Evolutionary conservation across 2,113 vertebrate species (phyloP).

Genomic region (Colossoma macropomum): DNA sequence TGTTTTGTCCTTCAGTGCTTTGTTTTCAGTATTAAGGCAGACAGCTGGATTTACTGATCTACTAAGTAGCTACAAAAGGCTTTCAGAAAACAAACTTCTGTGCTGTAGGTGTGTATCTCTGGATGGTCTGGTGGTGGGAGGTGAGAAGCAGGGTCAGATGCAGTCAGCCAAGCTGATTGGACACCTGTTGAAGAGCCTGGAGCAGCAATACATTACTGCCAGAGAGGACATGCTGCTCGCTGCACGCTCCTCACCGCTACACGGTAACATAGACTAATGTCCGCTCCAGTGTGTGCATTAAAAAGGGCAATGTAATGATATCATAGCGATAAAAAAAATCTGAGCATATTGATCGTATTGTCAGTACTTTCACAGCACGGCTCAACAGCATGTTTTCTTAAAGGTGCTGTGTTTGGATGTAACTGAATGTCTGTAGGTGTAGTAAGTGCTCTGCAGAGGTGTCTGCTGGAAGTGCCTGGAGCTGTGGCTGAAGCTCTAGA

Average conservation of each 20-base stretch:
- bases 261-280: slow-evolving; percentile 71
- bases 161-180: slow-evolving; percentile 64
- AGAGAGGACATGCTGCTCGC: slow-evolving; percentile 80
- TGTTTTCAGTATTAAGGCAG: too few species aligned
- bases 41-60: too few species aligned
- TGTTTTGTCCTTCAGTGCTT: too few species aligned
- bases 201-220: slow-evolving; percentile 78
- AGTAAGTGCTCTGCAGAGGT: slow-evolving; percentile 80
- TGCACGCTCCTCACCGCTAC: slow-evolving; percentile 79
- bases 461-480: slow-evolving; percentile 77
- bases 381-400: too few species aligned
- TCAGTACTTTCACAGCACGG: not conserved
- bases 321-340: not conserved
- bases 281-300: not conserved
- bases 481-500: slow-evolving; percentile 55
- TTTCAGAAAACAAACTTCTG: not conserved
- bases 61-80: not conserved
- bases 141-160: not conserved
- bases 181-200: slow-evolving; percentile 76
- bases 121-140: slow-evolving; percentile 8
- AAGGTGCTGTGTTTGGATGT: not conserved
- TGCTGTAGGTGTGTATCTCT: slow-evolving; percentile 67
- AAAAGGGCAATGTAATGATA: not conserved
- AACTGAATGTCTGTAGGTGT: slow-evolving; percentile 71
- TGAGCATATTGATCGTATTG: too few species aligned